Conservation (phyloP, 2,888 invertebrate species). For the Coenonympha glycerion region DNA sequence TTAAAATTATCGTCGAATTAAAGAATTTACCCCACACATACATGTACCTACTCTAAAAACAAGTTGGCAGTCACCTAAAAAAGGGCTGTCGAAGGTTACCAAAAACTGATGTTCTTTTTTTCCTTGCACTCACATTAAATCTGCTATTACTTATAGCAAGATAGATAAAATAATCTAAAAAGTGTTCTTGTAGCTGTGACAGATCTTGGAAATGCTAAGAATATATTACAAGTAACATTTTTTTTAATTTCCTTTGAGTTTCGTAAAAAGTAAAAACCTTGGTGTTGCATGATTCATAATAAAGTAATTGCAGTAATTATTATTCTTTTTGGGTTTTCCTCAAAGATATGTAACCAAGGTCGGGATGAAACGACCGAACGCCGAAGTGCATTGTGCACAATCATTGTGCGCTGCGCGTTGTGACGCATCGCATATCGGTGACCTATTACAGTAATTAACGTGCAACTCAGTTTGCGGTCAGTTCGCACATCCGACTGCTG, state of each 20-base stretch:
- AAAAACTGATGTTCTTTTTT: no score
- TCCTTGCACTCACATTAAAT: no score
- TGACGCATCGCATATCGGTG: slow-evolving; percentile 17
- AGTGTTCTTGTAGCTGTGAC: not conserved
- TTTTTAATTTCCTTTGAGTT: not conserved
- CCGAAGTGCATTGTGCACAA: slow-evolving; percentile 7
- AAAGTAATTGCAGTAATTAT: not conserved
- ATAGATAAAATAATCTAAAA: no score
- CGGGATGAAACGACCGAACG: slow-evolving; percentile 2
- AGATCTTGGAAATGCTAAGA: no score
- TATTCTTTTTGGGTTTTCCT: slow-evolving; percentile 8
- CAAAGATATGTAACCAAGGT: slow-evolving; percentile 9
- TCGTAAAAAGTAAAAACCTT: not conserved
- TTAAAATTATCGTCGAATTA: no score
- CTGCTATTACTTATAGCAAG: no score
- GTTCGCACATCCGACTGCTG: slow-evolving; percentile 6
- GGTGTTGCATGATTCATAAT: not conserved
- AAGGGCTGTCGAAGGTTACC: no score
- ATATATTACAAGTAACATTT: no score
- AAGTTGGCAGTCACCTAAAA: no score
- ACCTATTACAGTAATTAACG: slow-evolving; percentile 19
- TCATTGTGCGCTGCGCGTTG: not conserved
- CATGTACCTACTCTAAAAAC: no score
- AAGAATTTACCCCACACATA: no score
- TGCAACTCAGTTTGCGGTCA: slow-evolving; percentile 7